Base-by-base conservation (phyloP, 2,797 vertebrate species). In the Sebastiscus tertius region DNA sequence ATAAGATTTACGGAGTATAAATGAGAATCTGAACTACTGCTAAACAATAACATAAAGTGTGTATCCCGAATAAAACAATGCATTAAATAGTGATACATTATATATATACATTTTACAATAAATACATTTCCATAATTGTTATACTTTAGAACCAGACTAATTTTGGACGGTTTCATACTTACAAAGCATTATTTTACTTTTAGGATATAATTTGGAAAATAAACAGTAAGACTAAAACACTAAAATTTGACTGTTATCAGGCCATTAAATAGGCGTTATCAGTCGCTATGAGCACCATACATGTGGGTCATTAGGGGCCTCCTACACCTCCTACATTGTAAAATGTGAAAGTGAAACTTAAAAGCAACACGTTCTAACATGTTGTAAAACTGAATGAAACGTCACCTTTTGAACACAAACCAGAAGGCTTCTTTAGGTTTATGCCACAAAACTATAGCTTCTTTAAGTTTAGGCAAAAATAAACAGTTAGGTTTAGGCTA, bases 1-100 rank as follows among this genome's bases (percentile, higher is more conserved):
- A 92, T 94, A 93, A 89, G 81, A 86, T 90, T 90, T 81, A 82
- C 20, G 20, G 73, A 82, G 86, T n/a, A 78, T 60, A 82, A 88
- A 82, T 68, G 64, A 83, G 69, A 80, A 72, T 84, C 42, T 83
- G 69, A 84, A 68, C 84, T 39, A 12, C 24, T 20, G 29, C 70
- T 24, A 76, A 90, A 92, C 85, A 90, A 80, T 74, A 83, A 85
- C 73, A 79, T 39, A 69, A 59, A 46, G 72, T 49, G 12, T 72
- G 55, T 49, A 61, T 62, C 20, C 6, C 71, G 2, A 39, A 75
- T 63, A 59, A n/a, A 56, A 39, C 11, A 11, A 73, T 13, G 49
- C 4, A 39, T 59, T 42, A 60, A 55, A 71, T 27, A 20, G 14
- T n/a, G 16, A 66, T 55, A 12, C 1, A 12, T 3, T 3, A 29